Base-by-base conservation (phyloP, 2,888 invertebrate genomes). In the Acheta domesticus region DNA sequence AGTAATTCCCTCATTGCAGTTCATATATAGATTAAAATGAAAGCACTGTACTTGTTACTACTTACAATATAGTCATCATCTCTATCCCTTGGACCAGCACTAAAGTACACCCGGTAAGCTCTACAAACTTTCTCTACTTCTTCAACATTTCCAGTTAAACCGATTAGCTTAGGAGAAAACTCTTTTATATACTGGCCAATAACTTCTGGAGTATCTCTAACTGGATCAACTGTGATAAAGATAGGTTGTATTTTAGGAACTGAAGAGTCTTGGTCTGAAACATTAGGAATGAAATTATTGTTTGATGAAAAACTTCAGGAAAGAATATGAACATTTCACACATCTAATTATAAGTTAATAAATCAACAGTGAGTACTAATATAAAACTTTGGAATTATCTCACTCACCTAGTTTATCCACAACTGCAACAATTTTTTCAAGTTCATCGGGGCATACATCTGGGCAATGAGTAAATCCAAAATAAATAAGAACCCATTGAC, bases 391-490 rank as follows among this genome's bases (percentile, higher is more conserved):
- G 36, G 36, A 36, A 36, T 8, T 8, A 4, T 36, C 36, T 36
- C 36, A 79, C 86, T 86, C 88, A 96, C 96, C 95, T 85, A 96
- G 89, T 83, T 87, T 89, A 83, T 96, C 90, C 1, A 96, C 92
- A 75, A 95, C 95, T 83, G 90, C 89, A 4, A 94, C 91, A 91
- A 99, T 92, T 87, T 99, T 99, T 86, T 99, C 99, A 82, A 99
- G 89, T 88, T 99, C 99, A 88, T 99, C 99, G 0, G 99, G 99
- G 86, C 99, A 99, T 83, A 99, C 93, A 86, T 99, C 99, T 0
- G 99, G 99, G 86, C 99, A 99, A 86, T 99, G 98, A 0, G 98
- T 99, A 86, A 99, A 99, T 23, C 99, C 99, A 89, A 99, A 99
- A 87, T 99, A 99, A 84, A 99, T 93, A 49, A 99, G 87, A 36